Evolutionary conservation across 2,797 vertebrate genomes (phyloP), one percentile per base, ranked within the genome.

Genomic region (Lateolabrax maculatus): DNA sequence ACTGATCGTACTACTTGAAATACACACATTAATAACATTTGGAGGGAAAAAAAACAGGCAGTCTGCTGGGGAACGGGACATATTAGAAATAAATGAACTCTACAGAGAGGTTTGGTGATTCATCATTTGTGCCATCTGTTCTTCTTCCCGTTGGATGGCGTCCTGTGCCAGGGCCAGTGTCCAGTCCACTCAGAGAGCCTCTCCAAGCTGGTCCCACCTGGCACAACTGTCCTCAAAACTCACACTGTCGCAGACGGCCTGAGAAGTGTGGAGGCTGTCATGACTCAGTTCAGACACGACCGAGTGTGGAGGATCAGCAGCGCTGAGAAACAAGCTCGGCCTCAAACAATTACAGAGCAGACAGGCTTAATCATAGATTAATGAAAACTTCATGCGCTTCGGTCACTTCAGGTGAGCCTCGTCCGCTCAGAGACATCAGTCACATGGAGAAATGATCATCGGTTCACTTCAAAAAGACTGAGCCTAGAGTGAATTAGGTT

Each of bases 141-240:
- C 77, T 8, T 69, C 80, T 92, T 91, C 86, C 90, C 74, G 75
- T 83, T 71, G 88, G 83, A 78, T 12, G 51, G 74, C 39, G 41
- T 68, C 66, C 63, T 69, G 75, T 72, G 78, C 80, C 86, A 84
- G 87, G 86, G 79, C 89, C 79, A 77, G 66, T 56, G 89, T 87
- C 88, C 91, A 89, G 88, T 86, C 84, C 84, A 73, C 67, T 76
- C 15, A 10, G 52, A 84, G 77, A 83, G 78, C 80, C 70, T 36
- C 72, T 85, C 66, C 72, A 77, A 85, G 75, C 88, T 56, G 84
- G 83, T 87, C 84, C 86, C 90, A 92, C 89, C 91, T 90, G 88
- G 82, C 90, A 91, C 89, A 89, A 88, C 90, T 90, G 90, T 90
- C 88, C 88, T 81, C 75, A 23, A 39, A 79, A 69, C 63, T 92